phyloP scores from a whole-genome alignment of 2,888 invertebrate species.

The Gymnosoma rotundatum region DNA sequence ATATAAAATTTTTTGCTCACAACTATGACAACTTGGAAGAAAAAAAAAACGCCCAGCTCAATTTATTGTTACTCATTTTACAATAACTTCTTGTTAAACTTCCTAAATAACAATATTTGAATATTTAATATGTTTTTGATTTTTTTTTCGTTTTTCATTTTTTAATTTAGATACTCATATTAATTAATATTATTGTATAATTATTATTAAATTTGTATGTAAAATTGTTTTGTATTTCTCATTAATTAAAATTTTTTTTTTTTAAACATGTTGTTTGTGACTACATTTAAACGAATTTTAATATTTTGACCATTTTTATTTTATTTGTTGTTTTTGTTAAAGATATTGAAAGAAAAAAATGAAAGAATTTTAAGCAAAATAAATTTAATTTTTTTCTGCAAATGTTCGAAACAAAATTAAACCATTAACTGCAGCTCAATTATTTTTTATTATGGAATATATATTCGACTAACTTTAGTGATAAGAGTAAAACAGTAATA shows the following conservation, averaged over 20 bases:
- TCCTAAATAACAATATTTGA: slow-evolving; percentile 18
- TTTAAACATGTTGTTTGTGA: slow-evolving; percentile 2
- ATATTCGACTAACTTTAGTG: slow-evolving; percentile 65
- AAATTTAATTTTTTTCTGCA: slow-evolving; percentile 28
- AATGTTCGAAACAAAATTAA: slow-evolving; percentile 33
- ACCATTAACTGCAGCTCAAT: slow-evolving; percentile 63
- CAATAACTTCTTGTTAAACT: slow-evolving; percentile 6
- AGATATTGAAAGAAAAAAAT: slow-evolving; percentile 6
- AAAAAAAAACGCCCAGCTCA: background rate
- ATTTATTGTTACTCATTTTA: slow-evolving; percentile 41
- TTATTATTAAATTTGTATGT: slow-evolving; percentile 55
- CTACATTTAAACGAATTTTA: slow-evolving; percentile 30
- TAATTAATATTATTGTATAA: slow-evolving; percentile 63
- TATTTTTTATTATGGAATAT: slow-evolving; percentile 54
- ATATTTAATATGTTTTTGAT: slow-evolving; percentile 3
- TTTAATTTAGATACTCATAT: slow-evolving; percentile 66
- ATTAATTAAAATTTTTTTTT: slow-evolving; percentile 19
- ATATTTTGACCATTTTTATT: slow-evolving; percentile 41
- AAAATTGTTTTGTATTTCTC: slow-evolving; percentile 50
- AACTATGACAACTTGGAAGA: slow-evolving; percentile 8
- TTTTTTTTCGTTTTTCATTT: slow-evolving; percentile 2
- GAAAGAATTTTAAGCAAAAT: slow-evolving; percentile 7
- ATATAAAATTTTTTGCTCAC: slow-evolving; percentile 1
- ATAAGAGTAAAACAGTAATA: slow-evolving; percentile 57
- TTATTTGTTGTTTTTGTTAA: slow-evolving; percentile 57